These are phyloP conservation scores for Eupithecia abbreviata DNA, from an alignment of 2,888 invertebrate species.

Conservation along the genomic window DNA sequence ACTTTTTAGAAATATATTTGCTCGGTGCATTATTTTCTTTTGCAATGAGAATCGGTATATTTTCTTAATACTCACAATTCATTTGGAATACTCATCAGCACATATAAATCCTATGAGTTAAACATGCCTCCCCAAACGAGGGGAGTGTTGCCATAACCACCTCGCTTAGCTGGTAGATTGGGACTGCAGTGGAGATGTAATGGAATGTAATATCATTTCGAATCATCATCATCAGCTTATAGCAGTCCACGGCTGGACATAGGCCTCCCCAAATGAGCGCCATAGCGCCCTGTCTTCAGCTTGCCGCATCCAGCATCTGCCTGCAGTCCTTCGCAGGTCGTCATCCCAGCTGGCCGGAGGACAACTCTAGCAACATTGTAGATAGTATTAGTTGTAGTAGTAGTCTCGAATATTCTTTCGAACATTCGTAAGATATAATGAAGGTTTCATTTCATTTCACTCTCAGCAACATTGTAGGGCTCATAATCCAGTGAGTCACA, in stretches of 20 bases:
- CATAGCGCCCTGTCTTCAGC: too few species aligned
- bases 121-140: neutral
- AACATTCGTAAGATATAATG: neutral
- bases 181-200: neutral
- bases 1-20: neutral
- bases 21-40: neutral
- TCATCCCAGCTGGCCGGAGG: too few species aligned
- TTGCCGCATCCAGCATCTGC: too few species aligned
- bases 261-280: too few species aligned
- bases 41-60: neutral
- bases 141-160: neutral
- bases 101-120: neutral
- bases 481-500: slow-evolving; percentile 35
- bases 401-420: neutral
- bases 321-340: too few species aligned
- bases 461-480: neutral
- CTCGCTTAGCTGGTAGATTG: neutral
- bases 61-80: neutral
- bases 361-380: too few species aligned
- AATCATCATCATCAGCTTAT: too few species aligned
- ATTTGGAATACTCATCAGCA: neutral
- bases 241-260: too few species aligned
- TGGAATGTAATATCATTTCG: neutral
- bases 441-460: neutral
- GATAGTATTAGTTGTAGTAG: too few species aligned